Evolutionary conservation across 2,113 vertebrate species (phyloP).

Genomic region (Myrmecophaga tridactyla): DNA sequence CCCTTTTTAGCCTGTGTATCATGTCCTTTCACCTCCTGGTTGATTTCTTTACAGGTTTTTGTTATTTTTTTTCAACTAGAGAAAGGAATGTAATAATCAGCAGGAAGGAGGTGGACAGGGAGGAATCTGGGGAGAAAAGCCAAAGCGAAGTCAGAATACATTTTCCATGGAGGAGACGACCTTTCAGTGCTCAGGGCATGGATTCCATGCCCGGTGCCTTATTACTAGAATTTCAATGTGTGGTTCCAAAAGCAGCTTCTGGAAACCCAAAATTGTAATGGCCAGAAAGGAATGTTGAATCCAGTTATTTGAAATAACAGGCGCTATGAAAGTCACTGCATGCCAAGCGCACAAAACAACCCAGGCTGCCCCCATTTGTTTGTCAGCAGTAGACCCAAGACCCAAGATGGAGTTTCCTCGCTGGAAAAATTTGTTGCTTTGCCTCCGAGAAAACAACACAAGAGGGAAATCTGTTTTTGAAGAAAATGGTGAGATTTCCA

Average conservation of each 20-base stretch:
- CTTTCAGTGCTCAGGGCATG: slow-evolving; percentile 62
- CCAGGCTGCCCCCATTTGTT: neutral
- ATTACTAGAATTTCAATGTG: slow-evolving; percentile 71
- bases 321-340: slow-evolving; percentile 20
- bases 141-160: slow-evolving; percentile 34
- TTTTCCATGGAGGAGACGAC: slow-evolving; percentile 63
- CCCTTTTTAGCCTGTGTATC: neutral
- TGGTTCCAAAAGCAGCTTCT: slow-evolving; percentile 60
- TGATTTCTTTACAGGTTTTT: slow-evolving; percentile 31
- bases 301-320: slow-evolving; percentile 63
- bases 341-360: neutral
- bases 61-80: slow-evolving; percentile 17
- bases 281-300: neutral
- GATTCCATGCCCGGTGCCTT: slow-evolving; percentile 21
- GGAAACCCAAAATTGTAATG: slow-evolving; percentile 63
- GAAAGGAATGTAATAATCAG: neutral
- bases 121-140: slow-evolving; percentile 48
- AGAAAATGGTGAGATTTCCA: neutral
- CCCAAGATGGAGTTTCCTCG: slow-evolving; percentile 54
- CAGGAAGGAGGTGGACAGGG: neutral
- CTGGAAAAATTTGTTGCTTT: slow-evolving; percentile 37
- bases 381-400: neutral
- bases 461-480: neutral
- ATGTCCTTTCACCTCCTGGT: neutral
- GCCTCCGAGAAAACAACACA: neutral